These are phyloP conservation scores for Pollenia amentaria DNA, from an alignment of 2,888 invertebrate species.

Conservation along the genomic window DNA sequence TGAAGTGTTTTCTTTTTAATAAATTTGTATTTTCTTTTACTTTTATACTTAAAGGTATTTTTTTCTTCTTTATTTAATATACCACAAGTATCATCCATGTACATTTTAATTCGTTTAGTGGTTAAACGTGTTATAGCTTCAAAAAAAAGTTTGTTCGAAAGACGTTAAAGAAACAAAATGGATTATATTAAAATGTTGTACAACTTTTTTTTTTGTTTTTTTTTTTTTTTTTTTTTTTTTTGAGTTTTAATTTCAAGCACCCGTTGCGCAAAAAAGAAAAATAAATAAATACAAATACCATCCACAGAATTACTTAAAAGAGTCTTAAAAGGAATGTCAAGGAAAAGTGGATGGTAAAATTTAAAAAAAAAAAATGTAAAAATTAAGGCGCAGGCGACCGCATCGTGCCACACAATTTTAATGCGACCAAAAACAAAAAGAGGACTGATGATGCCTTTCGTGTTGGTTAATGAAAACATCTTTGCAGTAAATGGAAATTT, in stretches of 20 bases:
- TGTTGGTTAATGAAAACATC: background rate
- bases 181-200: slow-evolving; percentile 3
- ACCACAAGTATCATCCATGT: slow-evolving; percentile 47
- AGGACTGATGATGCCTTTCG: no score
- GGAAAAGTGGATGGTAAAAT: slow-evolving; percentile 14
- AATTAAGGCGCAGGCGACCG: background rate
- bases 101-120: slow-evolving; percentile 66
- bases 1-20: slow-evolving; percentile 50
- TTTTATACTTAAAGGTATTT: background rate
- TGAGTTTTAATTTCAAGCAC: background rate
- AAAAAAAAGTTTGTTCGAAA: slow-evolving; percentile 19
- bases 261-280: background rate
- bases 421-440: background rate
- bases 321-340: slow-evolving; percentile 7
- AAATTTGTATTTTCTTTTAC: slow-evolving; percentile 9
- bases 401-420: background rate
- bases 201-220: slow-evolving; percentile 12
- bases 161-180: slow-evolving; percentile 10
- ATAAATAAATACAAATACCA: no score
- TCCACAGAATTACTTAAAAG: background rate
- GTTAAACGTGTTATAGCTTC: slow-evolving; percentile 47
- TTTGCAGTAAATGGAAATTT: background rate
- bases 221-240: slow-evolving; percentile 2
- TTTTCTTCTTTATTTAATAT: slow-evolving; percentile 13
- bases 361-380: background rate